Conservation (phyloP, 2,113 vertebrate genomes). For the Oreochromis spilurus region DNA sequence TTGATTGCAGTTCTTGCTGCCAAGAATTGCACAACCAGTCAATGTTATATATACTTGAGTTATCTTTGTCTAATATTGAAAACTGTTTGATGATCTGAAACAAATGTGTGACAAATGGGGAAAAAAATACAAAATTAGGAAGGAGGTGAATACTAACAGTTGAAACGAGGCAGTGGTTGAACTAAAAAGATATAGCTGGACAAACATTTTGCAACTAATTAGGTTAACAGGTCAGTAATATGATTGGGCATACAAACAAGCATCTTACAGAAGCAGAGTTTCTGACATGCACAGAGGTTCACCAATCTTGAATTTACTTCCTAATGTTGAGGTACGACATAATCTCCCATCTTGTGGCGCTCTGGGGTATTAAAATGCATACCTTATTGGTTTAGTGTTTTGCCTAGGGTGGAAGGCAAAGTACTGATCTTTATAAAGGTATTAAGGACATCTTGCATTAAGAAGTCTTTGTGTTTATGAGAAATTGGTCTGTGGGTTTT, state of each 20-base stretch:
- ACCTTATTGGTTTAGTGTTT: neutral
- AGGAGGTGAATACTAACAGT: neutral
- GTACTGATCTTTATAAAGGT: neutral
- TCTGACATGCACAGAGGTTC: too few species aligned
- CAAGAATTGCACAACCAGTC: neutral
- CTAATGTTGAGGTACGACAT: neutral
- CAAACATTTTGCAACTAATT: too few species aligned
- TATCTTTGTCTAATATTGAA: fast-evolving
- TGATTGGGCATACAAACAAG: too few species aligned
- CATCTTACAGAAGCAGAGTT: too few species aligned
- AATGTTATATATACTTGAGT: neutral
- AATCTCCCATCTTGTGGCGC: neutral
- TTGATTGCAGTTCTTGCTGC: neutral
- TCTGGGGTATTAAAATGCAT: neutral
- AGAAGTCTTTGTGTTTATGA: neutral
- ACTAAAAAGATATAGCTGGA: neutral
- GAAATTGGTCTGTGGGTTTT: neutral
- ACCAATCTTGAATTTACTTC: neutral
- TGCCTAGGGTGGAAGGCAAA: fast-evolving
- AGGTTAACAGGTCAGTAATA: too few species aligned
- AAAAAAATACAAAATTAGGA: neutral
- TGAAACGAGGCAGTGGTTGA: neutral
- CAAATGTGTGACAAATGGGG: neutral
- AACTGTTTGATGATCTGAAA: neutral
- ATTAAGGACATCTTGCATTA: neutral